Conservation (phyloP, 2,797 vertebrate species). For the Jordanella pulchra region DNA sequence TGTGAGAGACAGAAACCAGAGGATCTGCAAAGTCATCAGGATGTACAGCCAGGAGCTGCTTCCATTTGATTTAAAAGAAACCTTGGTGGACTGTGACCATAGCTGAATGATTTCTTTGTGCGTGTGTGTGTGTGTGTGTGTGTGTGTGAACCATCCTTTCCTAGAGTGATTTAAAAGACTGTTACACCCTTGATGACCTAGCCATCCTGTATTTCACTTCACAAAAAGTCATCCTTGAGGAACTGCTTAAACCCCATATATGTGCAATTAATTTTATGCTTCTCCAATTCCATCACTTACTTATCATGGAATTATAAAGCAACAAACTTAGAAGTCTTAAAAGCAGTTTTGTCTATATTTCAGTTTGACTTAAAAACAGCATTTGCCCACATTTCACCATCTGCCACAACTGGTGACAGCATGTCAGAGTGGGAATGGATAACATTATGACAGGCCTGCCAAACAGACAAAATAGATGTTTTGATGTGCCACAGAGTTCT, state of each 20-base stretch:
- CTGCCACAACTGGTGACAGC: slow-evolving; percentile 43
- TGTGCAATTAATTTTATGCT: not conserved
- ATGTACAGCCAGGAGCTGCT: slow-evolving; percentile 38
- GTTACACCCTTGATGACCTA: slow-evolving; percentile 17
- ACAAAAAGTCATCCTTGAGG: slow-evolving; percentile 23
- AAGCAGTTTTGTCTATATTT: slow-evolving; percentile 13
- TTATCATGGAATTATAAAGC: not conserved
- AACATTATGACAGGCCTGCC: slow-evolving; percentile 52
- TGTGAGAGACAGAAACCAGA: slow-evolving; percentile 36
- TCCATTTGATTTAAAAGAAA: slow-evolving; percentile 54
- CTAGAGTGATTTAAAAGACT: slow-evolving; percentile 29
- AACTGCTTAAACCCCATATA: slow-evolving; percentile 9
- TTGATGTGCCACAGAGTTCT: slow-evolving; percentile 49
- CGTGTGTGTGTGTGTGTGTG: slow-evolving; percentile 8
- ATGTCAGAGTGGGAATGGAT: slow-evolving; percentile 39
- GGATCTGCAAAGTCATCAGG: slow-evolving; percentile 49
- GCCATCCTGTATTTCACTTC: slow-evolving; percentile 13
- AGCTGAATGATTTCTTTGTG: slow-evolving; percentile 32
- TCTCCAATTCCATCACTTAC: not conserved
- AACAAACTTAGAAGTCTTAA: not conserved
- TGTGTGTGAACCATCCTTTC: slow-evolving; percentile 22
- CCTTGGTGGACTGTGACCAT: slow-evolving; percentile 44
- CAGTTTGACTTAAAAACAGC: slow-evolving; percentile 35
- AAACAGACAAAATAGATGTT: slow-evolving; percentile 63
- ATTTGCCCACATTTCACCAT: slow-evolving; percentile 42